A percentile compares a stretch with the other conserved stretches of the same genome.
Conservation (phyloP, 1,140 invertebrate genomes). For the Thalassaphorura encarpata region DNA sequence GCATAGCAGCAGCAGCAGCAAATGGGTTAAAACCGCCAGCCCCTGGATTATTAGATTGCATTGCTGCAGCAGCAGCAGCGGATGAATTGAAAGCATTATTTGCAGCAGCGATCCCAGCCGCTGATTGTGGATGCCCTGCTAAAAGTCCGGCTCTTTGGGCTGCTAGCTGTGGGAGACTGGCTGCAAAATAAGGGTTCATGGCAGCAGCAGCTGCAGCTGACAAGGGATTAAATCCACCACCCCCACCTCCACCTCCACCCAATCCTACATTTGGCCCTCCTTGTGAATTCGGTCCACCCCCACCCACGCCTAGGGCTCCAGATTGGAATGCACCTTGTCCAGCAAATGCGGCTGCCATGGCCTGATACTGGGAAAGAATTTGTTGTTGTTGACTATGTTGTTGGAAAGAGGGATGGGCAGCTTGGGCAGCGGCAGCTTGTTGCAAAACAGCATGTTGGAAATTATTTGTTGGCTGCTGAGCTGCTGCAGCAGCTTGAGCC, state of each 20-base stretch:
- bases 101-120: conserved; percentile 16
- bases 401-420: conserved; percentile 29
- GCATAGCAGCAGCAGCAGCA: conserved; percentile 14
- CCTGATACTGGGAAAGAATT: conserved; percentile 6
- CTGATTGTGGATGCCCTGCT: conserved; percentile 7
- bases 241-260: conserved; percentile 8
- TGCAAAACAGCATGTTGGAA: conserved; percentile 22
- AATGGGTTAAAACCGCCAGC: too few relatives aligned
- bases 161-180: conserved; percentile 26
- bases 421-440: conserved; percentile 23
- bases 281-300: not conserved
- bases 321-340: conserved; percentile 3
- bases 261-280: not conserved
- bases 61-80: conserved; percentile 20
- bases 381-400: conserved; percentile 36
- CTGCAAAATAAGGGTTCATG: conserved; percentile 28
- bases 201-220: conserved; percentile 9
- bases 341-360: conserved; percentile 15
- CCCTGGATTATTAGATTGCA: conserved; percentile 16
- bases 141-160: conserved; percentile 24
- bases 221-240: conserved; percentile 1
- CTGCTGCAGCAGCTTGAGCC: conserved; percentile 39
- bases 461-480: conserved; percentile 34
- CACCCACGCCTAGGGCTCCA: not conserved
- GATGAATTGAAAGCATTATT: not conserved